Evolutionary conservation across 1,140 invertebrate species (phyloP).

Genomic region (Drosophila pectinifera): DNA sequence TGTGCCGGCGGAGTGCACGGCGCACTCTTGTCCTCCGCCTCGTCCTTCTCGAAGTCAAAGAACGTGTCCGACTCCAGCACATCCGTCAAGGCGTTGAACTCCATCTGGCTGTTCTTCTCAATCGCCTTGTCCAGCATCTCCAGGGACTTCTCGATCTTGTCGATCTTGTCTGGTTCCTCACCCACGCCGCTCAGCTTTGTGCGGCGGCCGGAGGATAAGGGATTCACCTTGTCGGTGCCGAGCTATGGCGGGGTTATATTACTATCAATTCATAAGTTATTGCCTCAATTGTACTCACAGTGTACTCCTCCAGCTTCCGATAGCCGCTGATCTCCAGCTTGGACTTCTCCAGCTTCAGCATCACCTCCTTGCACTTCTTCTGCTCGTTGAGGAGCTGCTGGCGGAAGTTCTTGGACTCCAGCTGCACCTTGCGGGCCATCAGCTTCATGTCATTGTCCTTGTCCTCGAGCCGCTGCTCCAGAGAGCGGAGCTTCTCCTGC

Average conservation of each 20-base stretch:
- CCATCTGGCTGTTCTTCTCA: slow-evolving; percentile 70
- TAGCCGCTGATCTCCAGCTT: slow-evolving; percentile 83
- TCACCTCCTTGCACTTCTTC: slow-evolving; percentile 89
- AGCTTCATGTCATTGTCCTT: slow-evolving; percentile 89
- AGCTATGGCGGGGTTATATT: not conserved
- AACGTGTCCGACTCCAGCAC: slow-evolving; percentile 62
- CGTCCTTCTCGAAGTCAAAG: slow-evolving; percentile 67
- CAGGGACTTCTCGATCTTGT: slow-evolving; percentile 72
- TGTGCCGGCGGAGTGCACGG: not conserved
- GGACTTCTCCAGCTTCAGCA: slow-evolving; percentile 88
- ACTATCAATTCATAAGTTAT: not conserved
- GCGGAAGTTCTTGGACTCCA: slow-evolving; percentile 90
- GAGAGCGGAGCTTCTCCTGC: slow-evolving; percentile 87
- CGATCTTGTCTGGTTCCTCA: slow-evolving; percentile 68
- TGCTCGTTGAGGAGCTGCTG: slow-evolving; percentile 89
- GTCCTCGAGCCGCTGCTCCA: slow-evolving; percentile 88
- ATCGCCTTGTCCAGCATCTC: slow-evolving; percentile 70
- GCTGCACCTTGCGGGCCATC: slow-evolving; percentile 88
- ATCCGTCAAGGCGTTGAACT: slow-evolving; percentile 63
- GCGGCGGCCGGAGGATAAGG: slow-evolving; percentile 54
- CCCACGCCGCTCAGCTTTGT: slow-evolving; percentile 40
- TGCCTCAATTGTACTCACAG: slow-evolving; percentile 37
- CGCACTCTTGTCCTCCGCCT: slow-evolving; percentile 45
- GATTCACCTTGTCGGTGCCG: slow-evolving; percentile 61
- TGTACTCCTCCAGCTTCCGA: slow-evolving; percentile 76